phyloP scores from a whole-genome alignment of 2,888 invertebrate species.

The Pristionchus mayeri region DNA sequence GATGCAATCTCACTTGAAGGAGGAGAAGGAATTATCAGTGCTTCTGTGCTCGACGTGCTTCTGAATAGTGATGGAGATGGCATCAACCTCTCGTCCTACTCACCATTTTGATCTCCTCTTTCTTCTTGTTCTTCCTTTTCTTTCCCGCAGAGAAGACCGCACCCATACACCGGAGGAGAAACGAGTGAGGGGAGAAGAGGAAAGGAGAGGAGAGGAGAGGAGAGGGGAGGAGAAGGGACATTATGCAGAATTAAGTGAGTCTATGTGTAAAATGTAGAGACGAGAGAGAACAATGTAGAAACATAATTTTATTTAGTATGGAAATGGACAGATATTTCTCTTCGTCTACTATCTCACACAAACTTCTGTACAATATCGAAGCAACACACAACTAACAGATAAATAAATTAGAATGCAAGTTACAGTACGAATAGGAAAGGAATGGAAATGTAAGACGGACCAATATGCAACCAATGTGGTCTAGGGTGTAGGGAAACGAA shows the following conservation, averaged over 20 bases:
- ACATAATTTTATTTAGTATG: background rate
- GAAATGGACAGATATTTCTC: background rate
- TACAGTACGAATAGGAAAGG: constrained; percentile 9
- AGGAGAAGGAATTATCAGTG: background rate
- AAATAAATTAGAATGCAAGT: constrained; percentile 32
- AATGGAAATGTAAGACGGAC: background rate
- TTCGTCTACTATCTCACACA: constrained; percentile 35
- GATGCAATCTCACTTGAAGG: background rate
- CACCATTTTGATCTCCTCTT: background rate
- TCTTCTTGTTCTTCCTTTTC: constrained; percentile 1
- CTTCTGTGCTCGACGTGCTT: background rate
- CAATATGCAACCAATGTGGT: constrained; percentile 1
- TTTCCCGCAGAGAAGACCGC: constrained; percentile 13
- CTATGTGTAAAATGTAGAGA: background rate
- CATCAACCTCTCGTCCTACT: background rate
- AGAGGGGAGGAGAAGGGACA: constrained; percentile 2
- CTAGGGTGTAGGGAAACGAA: constrained; percentile 37
- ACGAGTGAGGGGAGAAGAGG: background rate
- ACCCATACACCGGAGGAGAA: constrained; percentile 46
- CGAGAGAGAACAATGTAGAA: background rate
- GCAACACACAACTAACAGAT: constrained; percentile 19
- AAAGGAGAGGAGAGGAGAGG: constrained; percentile 51
- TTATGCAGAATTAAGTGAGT: background rate
- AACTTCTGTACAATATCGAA: constrained; percentile 37
- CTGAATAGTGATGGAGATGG: background rate